Base-by-base conservation (phyloP, 2,888 invertebrate species). In the Acrobasis repandana region DNA sequence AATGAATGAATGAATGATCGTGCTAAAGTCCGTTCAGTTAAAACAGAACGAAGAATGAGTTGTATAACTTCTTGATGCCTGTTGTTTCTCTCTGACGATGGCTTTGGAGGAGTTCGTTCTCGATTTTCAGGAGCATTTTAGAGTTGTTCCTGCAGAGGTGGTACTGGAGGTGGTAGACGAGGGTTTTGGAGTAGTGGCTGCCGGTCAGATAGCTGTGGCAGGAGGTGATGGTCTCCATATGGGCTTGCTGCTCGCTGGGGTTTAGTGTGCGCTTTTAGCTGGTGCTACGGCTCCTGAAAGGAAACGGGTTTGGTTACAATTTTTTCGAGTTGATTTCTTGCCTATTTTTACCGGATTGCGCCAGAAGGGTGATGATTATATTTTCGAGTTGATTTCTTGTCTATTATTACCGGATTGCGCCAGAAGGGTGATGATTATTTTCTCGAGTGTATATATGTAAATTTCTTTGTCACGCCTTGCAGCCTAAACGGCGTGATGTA, bases 21-120 rank as follows among this genome's bases (percentile, higher is more conserved):
- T 11, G 15, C 63, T 56, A 63, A 61, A 46, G n/a, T 10, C 59
- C 63, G 63, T 71, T 36, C 67, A 76, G 92, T 96, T 96, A 96
- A 91, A 96, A 96, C 86, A 96, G 94, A 72, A 96, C 96, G 86
- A 96, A 96, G 92, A 96, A 96, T 65, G 96, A 96, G 91, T 96
- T 96, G 93, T 96, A 96, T 83, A 96, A 92, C 88, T 96, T 96
- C 90, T 96, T 96, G 80, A 96, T 96, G 65, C 96, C 96, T 56
- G 96, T 96, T 33, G 96, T 96, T 87, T 96, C 96, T 81, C 96
- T 93, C 87, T 96, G 96, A 78, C 96, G 94, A 83, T 96, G 96
- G 82, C 95, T 96, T 85, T 96, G 95, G 64, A 96, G 93, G 77
- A 96, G 93, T 82, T 95, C 94, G 89, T 95, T 95, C 84, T 95